Percentiles rank a stretch among this genome's conserved stretches.
Evolutionary conservation across 2,113 vertebrate species (phyloP).

Genomic region (Mesembrinibis cayennensis): DNA sequence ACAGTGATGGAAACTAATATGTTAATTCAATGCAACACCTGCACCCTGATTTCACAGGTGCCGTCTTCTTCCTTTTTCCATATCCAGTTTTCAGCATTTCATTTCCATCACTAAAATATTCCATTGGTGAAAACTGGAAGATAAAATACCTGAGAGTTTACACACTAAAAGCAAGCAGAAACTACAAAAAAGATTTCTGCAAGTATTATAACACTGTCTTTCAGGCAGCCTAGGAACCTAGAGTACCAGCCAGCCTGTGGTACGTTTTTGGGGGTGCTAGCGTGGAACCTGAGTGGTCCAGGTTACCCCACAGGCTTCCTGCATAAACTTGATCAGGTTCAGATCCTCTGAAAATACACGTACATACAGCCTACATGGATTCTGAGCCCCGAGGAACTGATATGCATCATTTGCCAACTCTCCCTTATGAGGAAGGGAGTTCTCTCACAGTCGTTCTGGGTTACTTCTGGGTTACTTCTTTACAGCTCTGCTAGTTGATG

Average conservation of each 20-base stretch:
- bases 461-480: no score
- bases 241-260: not conserved
- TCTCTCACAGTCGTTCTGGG: not conserved
- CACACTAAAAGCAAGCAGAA: not conserved
- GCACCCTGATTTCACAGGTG: not conserved
- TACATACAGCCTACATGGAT: not conserved
- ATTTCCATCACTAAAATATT: not conserved
- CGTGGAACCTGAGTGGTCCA: not conserved
- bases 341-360: not conserved
- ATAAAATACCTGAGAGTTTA: not conserved
- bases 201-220: accelerated
- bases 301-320: not conserved
- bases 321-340: not conserved
- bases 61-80: not conserved
- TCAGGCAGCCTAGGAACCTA: not conserved
- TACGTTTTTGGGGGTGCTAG: not conserved
- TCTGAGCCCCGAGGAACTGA: not conserved
- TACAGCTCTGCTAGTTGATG: not conserved
- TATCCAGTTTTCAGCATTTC: not conserved
- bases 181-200: not conserved
- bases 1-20: not conserved
- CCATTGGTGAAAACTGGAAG: not conserved
- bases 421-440: not conserved
- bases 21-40: not conserved
- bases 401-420: not conserved